A percentile compares a stretch with the other conserved stretches of the same genome.
Conservation (phyloP, 1,140 invertebrate species). For the Lordiphosa stackelbergi region DNA sequence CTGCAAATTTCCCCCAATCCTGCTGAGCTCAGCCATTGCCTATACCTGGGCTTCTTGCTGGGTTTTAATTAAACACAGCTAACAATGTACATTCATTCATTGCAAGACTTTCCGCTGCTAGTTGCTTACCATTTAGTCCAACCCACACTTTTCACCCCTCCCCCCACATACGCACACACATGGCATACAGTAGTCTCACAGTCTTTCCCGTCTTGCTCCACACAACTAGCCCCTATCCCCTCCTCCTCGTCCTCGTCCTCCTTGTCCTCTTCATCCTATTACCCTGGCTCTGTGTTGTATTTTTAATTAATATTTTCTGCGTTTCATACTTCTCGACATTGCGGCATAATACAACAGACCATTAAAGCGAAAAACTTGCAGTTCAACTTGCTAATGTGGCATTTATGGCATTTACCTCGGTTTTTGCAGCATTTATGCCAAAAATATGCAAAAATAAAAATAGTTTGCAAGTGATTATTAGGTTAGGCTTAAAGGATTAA, state of each 20-base stretch:
- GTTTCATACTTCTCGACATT: slow-evolving; percentile 24
- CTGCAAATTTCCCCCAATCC: background rate
- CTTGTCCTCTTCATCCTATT: slow-evolving; percentile 2
- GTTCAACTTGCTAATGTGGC: too few species aligned
- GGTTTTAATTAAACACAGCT: slow-evolving; percentile 60
- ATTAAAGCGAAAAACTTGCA: too few species aligned
- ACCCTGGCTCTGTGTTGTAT: slow-evolving; percentile 21
- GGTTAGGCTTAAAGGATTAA: too few species aligned
- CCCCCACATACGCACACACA: background rate
- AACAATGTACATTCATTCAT: slow-evolving; percentile 65
- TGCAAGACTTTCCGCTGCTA: slow-evolving; percentile 50
- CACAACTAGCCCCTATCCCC: background rate
- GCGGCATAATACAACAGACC: too few species aligned
- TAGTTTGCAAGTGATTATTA: too few species aligned
- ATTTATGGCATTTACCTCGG: too few species aligned
- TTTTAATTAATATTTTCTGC: slow-evolving; percentile 68
- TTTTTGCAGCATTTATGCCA: too few species aligned
- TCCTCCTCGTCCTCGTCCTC: slow-evolving; percentile 2
- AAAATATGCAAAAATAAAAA: too few species aligned
- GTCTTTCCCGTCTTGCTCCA: slow-evolving; percentile 5
- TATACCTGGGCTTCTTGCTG: slow-evolving; percentile 11
- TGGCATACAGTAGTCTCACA: background rate
- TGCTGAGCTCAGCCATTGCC: slow-evolving; percentile 1
- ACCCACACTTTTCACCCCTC: slow-evolving; percentile 2
- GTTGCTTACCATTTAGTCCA: slow-evolving; percentile 30